Evolutionary conservation across 2,888 invertebrate species (phyloP), one percentile per base, ranked within the genome.

Genomic region (Peribatodes rhomboidaria): DNA sequence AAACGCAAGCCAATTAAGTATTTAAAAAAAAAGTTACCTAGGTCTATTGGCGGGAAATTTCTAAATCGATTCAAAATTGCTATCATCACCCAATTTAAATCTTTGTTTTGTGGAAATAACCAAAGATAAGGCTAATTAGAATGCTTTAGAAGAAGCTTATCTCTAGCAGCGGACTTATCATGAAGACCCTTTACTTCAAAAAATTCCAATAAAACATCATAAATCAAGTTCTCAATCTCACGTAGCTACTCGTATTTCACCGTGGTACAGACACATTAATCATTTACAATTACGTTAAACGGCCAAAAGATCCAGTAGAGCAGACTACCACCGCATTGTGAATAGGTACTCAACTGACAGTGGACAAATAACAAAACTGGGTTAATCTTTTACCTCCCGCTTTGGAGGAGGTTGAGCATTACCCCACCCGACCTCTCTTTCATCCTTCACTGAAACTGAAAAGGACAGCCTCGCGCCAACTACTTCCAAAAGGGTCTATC

Each of bases 311-410:
- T 87, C 87, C 86, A 86, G 81, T 80, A 83, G 82, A 85, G 84
- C 82, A 88, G 89, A 89, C 89, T 89, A 83, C 83, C 81, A 88
- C 88, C 88, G 87, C 89, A 90, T 91, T 91, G 92, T 92, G 91
- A 91, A 89, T 89, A 89, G 88, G 89, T 89, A 92, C 92, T 92
- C 90, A 84, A 90, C 92, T 92, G 92, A 91, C 92, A 92, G 90
- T 92, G 92, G 92, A 93, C 92, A 93, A 93, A 93, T 92, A 92
- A 92, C 92, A 91, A 92, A 92, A 93, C 92, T 93, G 90, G 92
- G 92, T 93, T 93, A 93, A 93, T 92, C 92, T 92, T 92, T 92
- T 87, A 87, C 92, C 92, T 87, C 92, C 92, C 91, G 88, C 83
- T 50, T 74, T 81, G 71, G 74, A 67, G 83, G 90, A 88, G 89